A percentile compares a stretch with the other conserved stretches of the same genome.
phyloP scores from a whole-genome alignment of 2,113 vertebrate genomes.

The Ptilonorhynchus violaceus region DNA sequence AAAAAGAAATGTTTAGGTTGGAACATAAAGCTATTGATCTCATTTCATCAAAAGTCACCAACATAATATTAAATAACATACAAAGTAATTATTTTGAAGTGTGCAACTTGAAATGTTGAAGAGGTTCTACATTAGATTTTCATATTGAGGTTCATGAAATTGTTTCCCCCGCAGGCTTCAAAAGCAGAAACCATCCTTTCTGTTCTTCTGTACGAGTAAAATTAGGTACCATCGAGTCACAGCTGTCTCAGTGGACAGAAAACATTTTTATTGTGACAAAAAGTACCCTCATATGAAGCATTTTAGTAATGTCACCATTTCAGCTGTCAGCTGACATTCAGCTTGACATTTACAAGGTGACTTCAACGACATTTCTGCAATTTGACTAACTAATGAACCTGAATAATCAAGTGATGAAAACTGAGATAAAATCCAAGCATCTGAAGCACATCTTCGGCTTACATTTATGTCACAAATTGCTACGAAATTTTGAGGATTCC shows the following conservation, averaged over 20 bases:
- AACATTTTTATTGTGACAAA: not conserved
- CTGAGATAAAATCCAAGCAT: not conserved
- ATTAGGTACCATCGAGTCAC: not conserved
- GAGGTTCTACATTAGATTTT: not conserved
- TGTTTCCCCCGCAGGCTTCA: not conserved
- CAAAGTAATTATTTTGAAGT: not conserved
- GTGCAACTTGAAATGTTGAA: not conserved
- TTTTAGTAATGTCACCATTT: not conserved
- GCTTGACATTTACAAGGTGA: slow-evolving; percentile 28
- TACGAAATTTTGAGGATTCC: not conserved
- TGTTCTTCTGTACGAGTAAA: not conserved
- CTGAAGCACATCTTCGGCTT: not conserved
- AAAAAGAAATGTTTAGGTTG: not conserved
- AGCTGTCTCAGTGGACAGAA: not conserved
- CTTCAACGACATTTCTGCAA: slow-evolving; percentile 28
- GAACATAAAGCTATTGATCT: not conserved
- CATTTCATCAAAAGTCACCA: not conserved
- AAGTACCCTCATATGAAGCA: not conserved
- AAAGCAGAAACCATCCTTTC: not conserved
- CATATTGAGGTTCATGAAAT: not conserved
- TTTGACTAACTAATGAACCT: slow-evolving; percentile 14
- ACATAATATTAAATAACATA: not conserved
- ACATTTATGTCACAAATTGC: not conserved
- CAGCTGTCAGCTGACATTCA: slow-evolving; percentile 20
- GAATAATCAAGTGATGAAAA: not conserved